Percentiles rank a stretch among this genome's conserved stretches.
Evolutionary conservation across 2,888 invertebrate species (phyloP).

Genomic region (Ectemnius cavifrons): DNA sequence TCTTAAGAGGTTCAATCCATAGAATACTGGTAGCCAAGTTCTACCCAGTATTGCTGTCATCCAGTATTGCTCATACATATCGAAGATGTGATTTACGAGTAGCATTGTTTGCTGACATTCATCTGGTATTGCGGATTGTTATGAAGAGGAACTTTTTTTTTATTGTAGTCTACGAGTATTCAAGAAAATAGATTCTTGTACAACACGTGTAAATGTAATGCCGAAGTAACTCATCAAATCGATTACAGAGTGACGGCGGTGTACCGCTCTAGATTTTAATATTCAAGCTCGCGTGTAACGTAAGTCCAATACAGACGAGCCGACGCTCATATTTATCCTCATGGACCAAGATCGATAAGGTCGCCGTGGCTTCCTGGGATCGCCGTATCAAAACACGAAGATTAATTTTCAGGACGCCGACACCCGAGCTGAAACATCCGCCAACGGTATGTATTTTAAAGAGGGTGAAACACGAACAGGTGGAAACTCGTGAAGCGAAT

Average conservation of each 20-base stretch:
- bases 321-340: background rate
- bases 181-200: background rate
- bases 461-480: background rate
- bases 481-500: constrained; percentile 1
- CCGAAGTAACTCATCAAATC: background rate
- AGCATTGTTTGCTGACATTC: constrained; percentile 56
- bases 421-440: background rate
- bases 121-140: constrained; percentile 49
- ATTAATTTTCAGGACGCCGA: constrained; percentile 2
- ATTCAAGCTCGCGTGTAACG: background rate
- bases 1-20: too few species aligned
- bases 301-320: background rate
- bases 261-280: background rate
- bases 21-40: too few species aligned
- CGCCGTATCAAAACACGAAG: constrained; percentile 1
- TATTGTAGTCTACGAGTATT: constrained; percentile 42
- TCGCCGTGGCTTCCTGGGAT: background rate
- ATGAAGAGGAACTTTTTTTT: constrained; percentile 37
- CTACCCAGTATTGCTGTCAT: constrained; percentile 37
- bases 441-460: background rate
- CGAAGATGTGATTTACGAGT: constrained; percentile 52
- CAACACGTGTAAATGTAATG: too few species aligned
- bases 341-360: constrained; percentile 4
- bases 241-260: background rate
- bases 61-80: constrained; percentile 47